phyloP scores from a whole-genome alignment of 1,140 invertebrate species.

The Drosophila mojavensis region DNA sequence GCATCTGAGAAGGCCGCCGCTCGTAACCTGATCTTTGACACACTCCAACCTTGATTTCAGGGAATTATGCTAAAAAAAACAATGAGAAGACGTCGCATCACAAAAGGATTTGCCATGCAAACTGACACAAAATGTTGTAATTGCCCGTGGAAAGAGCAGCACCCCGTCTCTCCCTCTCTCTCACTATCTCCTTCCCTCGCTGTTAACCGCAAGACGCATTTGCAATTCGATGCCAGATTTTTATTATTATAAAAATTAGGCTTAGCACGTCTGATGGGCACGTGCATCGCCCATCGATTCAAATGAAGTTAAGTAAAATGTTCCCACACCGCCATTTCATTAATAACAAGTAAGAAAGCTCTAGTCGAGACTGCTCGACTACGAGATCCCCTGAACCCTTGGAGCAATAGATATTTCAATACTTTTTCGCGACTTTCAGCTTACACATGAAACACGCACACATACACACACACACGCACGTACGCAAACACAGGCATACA shows the following conservation, averaged over 20 bases:
- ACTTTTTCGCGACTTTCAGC: no score
- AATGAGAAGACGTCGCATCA: slow-evolving; percentile 36
- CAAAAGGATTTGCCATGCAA: slow-evolving; percentile 70
- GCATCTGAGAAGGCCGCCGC: slow-evolving; percentile 64
- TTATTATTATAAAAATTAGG: slow-evolving; percentile 81
- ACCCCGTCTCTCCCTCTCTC: background rate
- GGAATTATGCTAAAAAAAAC: slow-evolving; percentile 66
- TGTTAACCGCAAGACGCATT: slow-evolving; percentile 55
- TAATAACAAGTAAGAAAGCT: no score
- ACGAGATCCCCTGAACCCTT: no score
- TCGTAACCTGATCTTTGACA: slow-evolving; percentile 76
- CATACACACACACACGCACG: no score
- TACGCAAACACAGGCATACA: no score
- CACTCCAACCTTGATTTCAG: slow-evolving; percentile 81
- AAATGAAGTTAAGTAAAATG: slow-evolving; percentile 29
- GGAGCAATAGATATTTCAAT: no score
- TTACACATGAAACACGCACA: no score
- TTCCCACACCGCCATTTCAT: slow-evolving; percentile 2
- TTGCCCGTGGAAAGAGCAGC: slow-evolving; percentile 48
- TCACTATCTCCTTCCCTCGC: background rate
- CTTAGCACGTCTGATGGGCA: slow-evolving; percentile 62
- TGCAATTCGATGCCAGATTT: slow-evolving; percentile 67
- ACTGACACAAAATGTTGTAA: slow-evolving; percentile 83
- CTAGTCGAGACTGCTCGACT: no score
- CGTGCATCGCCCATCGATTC: slow-evolving; percentile 45